phyloP scores from a whole-genome alignment of 2,888 invertebrate species.

The Hipparchia semele region DNA sequence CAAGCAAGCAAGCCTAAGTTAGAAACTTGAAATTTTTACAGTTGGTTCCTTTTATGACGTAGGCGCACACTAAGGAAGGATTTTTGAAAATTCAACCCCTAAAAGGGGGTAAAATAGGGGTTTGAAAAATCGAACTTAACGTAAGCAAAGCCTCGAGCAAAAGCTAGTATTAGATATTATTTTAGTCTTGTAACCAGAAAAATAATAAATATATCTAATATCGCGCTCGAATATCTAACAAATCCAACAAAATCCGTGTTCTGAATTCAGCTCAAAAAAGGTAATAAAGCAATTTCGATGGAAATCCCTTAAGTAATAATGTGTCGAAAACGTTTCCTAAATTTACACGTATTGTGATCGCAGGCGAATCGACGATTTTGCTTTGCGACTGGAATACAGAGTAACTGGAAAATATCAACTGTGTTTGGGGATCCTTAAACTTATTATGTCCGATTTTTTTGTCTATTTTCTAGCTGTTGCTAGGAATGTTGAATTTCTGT shows the following conservation, averaged over 20 bases:
- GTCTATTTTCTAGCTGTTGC: neutral
- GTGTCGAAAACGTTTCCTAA: conserved; percentile 80
- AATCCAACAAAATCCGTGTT: conserved; percentile 73
- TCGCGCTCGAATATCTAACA: conserved; percentile 56
- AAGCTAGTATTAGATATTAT: neutral
- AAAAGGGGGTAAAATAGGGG: too few relatives aligned
- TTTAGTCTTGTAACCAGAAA: neutral
- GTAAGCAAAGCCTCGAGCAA: too few relatives aligned
- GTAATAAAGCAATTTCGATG: conserved; percentile 82
- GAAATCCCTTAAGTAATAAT: conserved; percentile 82
- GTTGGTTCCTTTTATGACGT: too few relatives aligned
- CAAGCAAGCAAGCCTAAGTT: too few relatives aligned
- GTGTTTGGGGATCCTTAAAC: conserved; percentile 3
- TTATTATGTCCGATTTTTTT: neutral
- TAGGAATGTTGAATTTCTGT: too few relatives aligned
- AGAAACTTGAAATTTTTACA: too few relatives aligned
- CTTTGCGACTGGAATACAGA: conserved; percentile 74
- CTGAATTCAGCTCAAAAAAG: conserved; percentile 73
- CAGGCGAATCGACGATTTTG: conserved; percentile 70
- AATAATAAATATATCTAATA: conserved; percentile 10
- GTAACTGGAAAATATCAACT: conserved; percentile 45
- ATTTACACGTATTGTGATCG: conserved; percentile 81
- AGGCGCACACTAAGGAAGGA: too few relatives aligned
- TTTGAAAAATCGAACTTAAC: too few relatives aligned
- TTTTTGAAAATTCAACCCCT: too few relatives aligned